These are phyloP conservation scores for Pelodiscus sinensis DNA, from an alignment of 2,113 vertebrate species.

Conservation along the genomic window DNA sequence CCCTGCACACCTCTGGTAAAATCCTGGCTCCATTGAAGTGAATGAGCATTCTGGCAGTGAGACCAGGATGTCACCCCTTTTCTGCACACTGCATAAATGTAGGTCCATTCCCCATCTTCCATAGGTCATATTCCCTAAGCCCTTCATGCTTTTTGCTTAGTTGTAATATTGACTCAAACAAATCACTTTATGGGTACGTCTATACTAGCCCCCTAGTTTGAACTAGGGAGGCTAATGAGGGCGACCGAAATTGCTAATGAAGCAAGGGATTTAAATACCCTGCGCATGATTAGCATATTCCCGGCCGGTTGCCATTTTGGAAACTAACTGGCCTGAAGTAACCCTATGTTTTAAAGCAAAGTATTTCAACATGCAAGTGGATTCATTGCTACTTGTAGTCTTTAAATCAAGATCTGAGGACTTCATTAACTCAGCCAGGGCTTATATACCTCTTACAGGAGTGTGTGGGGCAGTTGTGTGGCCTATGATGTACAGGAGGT, in stretches of 20 bases:
- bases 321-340: too few species aligned
- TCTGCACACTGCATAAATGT: too few species aligned
- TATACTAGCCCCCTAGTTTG: too few species aligned
- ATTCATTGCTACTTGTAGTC: not conserved
- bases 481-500: not conserved
- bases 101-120: not conserved
- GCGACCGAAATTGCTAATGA: too few species aligned
- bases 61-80: too few species aligned
- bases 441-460: not conserved
- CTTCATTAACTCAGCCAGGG: not conserved
- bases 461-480: not conserved
- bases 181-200: not conserved
- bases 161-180: not conserved
- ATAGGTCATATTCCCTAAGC: not conserved
- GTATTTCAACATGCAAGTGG: rapidly evolving
- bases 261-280: too few species aligned
- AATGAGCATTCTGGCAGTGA: too few species aligned
- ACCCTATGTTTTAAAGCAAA: not conserved
- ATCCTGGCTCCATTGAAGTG: too few species aligned
- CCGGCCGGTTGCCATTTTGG: too few species aligned
- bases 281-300: too few species aligned
- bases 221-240: too few species aligned
- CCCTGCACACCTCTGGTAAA: too few species aligned
- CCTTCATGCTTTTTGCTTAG: not conserved
- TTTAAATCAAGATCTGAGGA: not conserved